Evolutionary conservation across 2,113 vertebrate genomes (phyloP), one percentile per base, ranked within the genome.

Genomic region (Lycocorax pyrrhopterus): DNA sequence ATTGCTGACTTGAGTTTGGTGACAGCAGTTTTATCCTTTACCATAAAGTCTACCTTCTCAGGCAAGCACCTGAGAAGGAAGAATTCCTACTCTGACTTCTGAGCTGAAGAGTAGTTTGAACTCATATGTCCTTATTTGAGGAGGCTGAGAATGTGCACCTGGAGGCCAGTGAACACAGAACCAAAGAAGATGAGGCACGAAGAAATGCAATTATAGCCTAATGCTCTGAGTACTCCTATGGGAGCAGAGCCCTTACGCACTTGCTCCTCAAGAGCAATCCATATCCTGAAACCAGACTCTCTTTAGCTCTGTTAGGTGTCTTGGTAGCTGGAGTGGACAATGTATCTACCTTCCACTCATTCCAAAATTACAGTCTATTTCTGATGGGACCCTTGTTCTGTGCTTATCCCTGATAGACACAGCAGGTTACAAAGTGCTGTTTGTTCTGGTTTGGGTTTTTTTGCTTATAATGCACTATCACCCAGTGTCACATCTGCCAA

Each of bases 171-270:
- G 39, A n/a, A 27, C 25, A 56, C 16, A 55, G 49, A 90, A 7
- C 4, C 32, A 30, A 58, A 62, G 53, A 73, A 23, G 20, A 80
- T 43, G 59, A 55, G 10, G 29, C 16, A 73, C 11, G 14, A 68
- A 27, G 66, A 85, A 63, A 52, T 17, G 35, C 19, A 49, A 16
- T 37, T 22, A 16, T 44, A 72, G 30, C 13, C 16, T 51, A 25
- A 72, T 15, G 9, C 5, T 56, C 6, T 3, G n/a, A 58, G 20
- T 26, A 63, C 4, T 37, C 20, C 17, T 43, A 6, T 39, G 30
- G 23, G 20, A 82, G 35, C 14, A 75, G 46, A 81, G 30, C 30
- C 13, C 29, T 68, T 67, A 55, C 0, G 0, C 2, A 1, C 5
- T 55, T 35, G 12, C 47, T 16, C 16, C 5, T 63, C 26, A 9